Conservation (phyloP, 37 sponge, comb jelly and placozoan species). For the Lycopodina hypogea region DNA sequence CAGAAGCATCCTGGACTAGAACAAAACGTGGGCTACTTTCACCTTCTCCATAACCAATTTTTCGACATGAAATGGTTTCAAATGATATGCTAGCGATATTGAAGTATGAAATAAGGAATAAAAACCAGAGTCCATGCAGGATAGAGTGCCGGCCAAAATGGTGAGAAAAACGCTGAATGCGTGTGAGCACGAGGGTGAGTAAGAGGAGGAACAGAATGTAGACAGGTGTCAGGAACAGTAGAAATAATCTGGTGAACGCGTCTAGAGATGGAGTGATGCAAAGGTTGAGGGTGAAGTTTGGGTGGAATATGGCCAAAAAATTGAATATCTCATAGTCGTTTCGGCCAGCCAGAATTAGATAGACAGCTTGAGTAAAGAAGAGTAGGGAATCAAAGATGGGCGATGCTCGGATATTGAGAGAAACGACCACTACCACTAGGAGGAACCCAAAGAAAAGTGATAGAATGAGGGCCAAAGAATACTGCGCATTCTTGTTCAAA, state of each 20-base stretch:
- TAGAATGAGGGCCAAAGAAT: slow-evolving; percentile 11
- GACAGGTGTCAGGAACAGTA: slow-evolving; percentile 61
- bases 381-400: slow-evolving; percentile 66
- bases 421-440: slow-evolving; percentile 37
- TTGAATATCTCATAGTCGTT: slow-evolving; percentile 36
- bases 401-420: slow-evolving; percentile 54
- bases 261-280: slow-evolving; percentile 55
- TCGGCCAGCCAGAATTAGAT: slow-evolving; percentile 42
- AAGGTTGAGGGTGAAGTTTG: slow-evolving; percentile 67
- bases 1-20: slow-evolving; percentile 54
- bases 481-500: slow-evolving; percentile 1
- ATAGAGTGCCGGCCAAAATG: slow-evolving; percentile 53
- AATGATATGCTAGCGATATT: slow-evolving; percentile 58
- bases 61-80: slow-evolving; percentile 51
- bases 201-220: slow-evolving; percentile 58
- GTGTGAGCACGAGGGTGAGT: slow-evolving; percentile 27
- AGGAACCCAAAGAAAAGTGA: slow-evolving; percentile 39
- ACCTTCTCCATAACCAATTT: slow-evolving; percentile 22
- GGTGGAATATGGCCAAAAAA: slow-evolving; percentile 42
- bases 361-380: slow-evolving; percentile 45
- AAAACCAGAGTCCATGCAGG: slow-evolving; percentile 62
- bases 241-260: slow-evolving; percentile 21
- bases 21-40: too few relatives aligned
- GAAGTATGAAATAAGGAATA: slow-evolving; percentile 67
- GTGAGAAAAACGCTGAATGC: slow-evolving; percentile 32